phyloP scores from a whole-genome alignment of 2,888 invertebrate species.

The Pseudeuparius sepicola region DNA sequence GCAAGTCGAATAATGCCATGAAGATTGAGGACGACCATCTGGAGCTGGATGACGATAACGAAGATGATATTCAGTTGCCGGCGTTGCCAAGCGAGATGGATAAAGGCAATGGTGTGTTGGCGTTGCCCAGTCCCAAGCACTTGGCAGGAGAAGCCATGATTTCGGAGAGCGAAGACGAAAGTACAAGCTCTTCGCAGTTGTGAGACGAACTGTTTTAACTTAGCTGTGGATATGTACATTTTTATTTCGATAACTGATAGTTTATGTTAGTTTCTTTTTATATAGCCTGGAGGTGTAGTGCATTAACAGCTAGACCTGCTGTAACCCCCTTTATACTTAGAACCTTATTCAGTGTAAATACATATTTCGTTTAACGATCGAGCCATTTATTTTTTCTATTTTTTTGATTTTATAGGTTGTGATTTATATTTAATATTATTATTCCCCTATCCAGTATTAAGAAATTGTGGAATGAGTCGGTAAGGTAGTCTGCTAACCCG shows the following conservation, averaged over 20 bases:
- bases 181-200: conserved; percentile 42
- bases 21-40: conserved; percentile 21
- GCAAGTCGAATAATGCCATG: too few relatives aligned
- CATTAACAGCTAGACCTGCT: too few relatives aligned
- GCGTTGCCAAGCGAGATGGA: conserved; percentile 38
- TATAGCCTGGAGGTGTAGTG: too few relatives aligned
- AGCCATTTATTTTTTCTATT: conserved; percentile 23
- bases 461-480: conserved; percentile 19
- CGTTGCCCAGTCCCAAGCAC: conserved; percentile 46
- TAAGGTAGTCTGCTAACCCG: conserved; percentile 23
- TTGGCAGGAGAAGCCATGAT: conserved; percentile 59
- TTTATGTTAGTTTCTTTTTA: conserved; percentile 19
- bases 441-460: conserved; percentile 26
- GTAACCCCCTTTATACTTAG: too few relatives aligned
- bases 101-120: conserved; percentile 27
- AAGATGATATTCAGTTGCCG: conserved; percentile 34
- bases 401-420: conserved; percentile 23
- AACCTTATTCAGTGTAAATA: conserved; percentile 13
- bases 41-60: conserved; percentile 30
- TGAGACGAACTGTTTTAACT: conserved; percentile 28
- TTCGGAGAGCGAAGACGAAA: conserved; percentile 51
- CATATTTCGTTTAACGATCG: conserved; percentile 13
- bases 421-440: conserved; percentile 21
- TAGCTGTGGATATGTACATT: too few relatives aligned
- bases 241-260: too few relatives aligned